These are phyloP conservation scores for Boloria euphrosyne DNA, from an alignment of 2,888 invertebrate genomes.

Conservation along the genomic window DNA sequence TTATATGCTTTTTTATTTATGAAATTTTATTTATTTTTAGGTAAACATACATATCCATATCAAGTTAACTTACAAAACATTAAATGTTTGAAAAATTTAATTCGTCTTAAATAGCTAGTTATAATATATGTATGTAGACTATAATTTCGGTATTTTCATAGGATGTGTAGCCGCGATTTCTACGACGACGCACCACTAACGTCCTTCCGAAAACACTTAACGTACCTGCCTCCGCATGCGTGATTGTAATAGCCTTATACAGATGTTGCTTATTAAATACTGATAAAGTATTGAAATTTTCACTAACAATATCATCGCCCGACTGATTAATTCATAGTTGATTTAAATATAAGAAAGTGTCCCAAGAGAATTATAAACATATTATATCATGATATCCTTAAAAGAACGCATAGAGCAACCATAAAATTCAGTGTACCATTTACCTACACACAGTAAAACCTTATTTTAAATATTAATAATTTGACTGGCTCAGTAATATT, in stretches of 20 bases:
- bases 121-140: not conserved
- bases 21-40: no score
- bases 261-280: conserved; percentile 4
- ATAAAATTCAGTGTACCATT: not conserved
- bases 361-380: conserved; percentile 11
- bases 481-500: conserved; percentile 14
- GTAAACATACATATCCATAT: no score
- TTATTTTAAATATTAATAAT: not conserved
- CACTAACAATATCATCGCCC: conserved; percentile 2
- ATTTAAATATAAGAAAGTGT: conserved; percentile 14
- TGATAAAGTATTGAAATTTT: conserved; percentile 7
- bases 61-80: no score
- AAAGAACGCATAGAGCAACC: not conserved
- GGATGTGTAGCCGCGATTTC: conserved; percentile 58
- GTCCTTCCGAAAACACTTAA: conserved; percentile 60
- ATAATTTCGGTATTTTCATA: conserved; percentile 30
- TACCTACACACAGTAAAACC: not conserved
- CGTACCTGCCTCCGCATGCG: conserved; percentile 46
- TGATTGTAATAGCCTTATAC: conserved; percentile 38
- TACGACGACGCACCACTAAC: conserved; percentile 48
- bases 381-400: conserved; percentile 11
- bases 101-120: not conserved
- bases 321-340: conserved; percentile 2
- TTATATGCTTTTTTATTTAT: not conserved
- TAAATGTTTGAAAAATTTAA: no score